Conservation (phyloP, 2,113 vertebrate species). For the Halcyon malimbica region DNA sequence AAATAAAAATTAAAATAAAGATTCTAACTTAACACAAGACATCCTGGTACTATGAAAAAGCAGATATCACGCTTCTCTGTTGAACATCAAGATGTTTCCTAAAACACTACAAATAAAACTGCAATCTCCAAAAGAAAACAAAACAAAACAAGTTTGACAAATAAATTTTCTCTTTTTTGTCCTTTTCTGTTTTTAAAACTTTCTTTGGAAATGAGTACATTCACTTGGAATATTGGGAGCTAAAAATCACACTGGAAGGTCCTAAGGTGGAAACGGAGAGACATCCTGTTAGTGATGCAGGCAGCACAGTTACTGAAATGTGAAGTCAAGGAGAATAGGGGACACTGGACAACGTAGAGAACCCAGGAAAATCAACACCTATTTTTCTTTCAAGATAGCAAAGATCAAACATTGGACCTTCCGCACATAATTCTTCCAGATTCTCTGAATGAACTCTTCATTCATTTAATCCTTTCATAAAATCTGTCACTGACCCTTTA, state of each 20-base stretch:
- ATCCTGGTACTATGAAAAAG: background rate
- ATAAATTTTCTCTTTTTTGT: background rate
- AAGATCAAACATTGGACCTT: background rate
- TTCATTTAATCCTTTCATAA: background rate
- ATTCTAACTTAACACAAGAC: background rate
- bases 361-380: background rate
- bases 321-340: background rate
- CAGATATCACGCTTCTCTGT: background rate
- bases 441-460: background rate
- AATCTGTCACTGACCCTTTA: background rate
- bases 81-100: background rate
- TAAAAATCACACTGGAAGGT: background rate
- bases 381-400: background rate
- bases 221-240: background rate
- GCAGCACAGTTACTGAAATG: background rate
- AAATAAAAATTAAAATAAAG: background rate
- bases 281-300: background rate
- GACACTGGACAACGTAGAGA: background rate
- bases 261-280: background rate
- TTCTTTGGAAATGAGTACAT: background rate
- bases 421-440: background rate
- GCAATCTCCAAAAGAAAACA: background rate
- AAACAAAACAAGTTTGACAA: background rate
- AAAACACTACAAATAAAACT: background rate
- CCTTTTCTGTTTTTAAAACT: background rate